A percentile compares a stretch with the other conserved stretches of the same genome.
Evolutionary conservation across 2,113 vertebrate species (phyloP).

Genomic region (Hypocryptadius cinnamomeus): DNA sequence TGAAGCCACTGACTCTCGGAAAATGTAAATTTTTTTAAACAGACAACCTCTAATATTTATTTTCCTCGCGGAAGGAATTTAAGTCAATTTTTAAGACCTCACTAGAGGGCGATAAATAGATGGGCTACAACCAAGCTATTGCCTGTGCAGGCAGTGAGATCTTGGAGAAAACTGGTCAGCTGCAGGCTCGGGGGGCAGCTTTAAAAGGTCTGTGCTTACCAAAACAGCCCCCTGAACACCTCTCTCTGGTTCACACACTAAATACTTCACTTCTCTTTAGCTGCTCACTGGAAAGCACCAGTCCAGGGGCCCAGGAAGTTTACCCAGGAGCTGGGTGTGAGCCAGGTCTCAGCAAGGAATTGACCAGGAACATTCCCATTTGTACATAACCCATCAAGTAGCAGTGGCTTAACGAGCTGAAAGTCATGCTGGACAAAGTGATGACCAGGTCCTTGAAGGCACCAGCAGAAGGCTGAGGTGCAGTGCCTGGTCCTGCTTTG

Average conservation of each 20-base stretch:
- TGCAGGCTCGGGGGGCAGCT: background rate
- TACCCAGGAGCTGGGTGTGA: background rate
- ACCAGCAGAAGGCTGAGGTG: background rate
- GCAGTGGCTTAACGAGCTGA: background rate
- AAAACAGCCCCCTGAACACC: background rate
- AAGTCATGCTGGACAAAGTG: background rate
- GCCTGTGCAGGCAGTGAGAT: background rate
- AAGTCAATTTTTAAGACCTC: background rate
- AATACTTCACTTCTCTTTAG: background rate
- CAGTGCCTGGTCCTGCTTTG: background rate
- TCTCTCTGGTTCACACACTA: background rate
- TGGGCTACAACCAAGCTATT: background rate
- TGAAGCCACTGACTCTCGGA: background rate
- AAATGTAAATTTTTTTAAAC: background rate
- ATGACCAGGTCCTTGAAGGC: background rate
- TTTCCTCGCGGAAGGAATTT: background rate
- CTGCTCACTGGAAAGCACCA: background rate
- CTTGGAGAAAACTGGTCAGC: background rate
- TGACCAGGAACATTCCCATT: background rate
- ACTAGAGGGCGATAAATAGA: slow-evolving; percentile 26
- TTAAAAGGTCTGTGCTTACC: background rate
- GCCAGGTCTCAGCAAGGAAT: background rate
- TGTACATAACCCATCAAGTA: background rate
- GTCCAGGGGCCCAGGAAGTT: background rate
- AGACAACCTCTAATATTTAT: background rate